Base-by-base conservation (phyloP, 2,888 invertebrate genomes). In the Diarsia brunnea region DNA sequence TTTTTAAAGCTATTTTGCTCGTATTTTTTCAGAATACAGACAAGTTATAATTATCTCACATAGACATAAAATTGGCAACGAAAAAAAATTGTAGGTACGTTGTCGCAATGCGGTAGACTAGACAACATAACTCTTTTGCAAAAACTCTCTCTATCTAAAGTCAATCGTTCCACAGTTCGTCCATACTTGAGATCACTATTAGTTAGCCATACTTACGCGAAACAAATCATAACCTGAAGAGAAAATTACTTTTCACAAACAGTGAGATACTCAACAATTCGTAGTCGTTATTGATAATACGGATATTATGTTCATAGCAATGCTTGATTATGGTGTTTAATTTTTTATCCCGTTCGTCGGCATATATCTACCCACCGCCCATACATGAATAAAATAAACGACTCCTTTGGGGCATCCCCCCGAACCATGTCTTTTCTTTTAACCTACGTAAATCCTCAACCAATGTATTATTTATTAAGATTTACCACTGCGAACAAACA, bases 371-470 rank as follows among this genome's bases (percentile, higher is more conserved):
- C 82, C 85, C 78, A 84, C 82, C 63, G 55, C 67, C 73, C 82
- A 85, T 84, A 82, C 87, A 92, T 92, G 90, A 93, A 92, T 93
- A 92, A 93, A 91, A 91, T 89, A 93, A 90, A 88, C 74, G 65
- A 73, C 76, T 85, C 88, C 84, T 86, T 81, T 88, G 86, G 76
- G 87, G 82, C 81, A 85, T 84, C 87, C 87, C 88, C 90, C 89
- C 88, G 88, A 89, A 89, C 92, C 91, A 91, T 91, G 91, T 91
- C 88, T 91, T 93, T 92, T 91, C 91, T 91, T 91, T 91, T 86
- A 91, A 90, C 91, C 91, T 90, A 84, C 90, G 88, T 92, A 92
- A 91, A 92, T 92, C 90, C 86, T 89, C 82, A 82, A 75, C 80
- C 68, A 86, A 90, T 91, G 72, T 87, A 89, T 90, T 90, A 91